phyloP scores from a whole-genome alignment of 2,113 vertebrate species.

The Mola mola region DNA sequence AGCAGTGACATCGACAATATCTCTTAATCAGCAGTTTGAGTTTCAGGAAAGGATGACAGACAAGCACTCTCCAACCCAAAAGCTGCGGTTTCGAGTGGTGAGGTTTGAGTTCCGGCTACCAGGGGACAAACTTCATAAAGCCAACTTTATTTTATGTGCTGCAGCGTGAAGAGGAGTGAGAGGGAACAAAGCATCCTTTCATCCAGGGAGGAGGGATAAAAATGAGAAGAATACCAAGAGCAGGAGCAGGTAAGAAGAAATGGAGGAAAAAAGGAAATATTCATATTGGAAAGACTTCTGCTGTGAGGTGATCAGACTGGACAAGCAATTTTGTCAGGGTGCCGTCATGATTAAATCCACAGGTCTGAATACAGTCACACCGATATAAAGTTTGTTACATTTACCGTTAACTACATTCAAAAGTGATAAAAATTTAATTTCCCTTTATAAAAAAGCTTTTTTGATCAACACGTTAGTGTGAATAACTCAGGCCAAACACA shows the following conservation, averaged over 20 bases:
- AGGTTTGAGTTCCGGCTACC: conserved; percentile 9
- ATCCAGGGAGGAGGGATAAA: conserved; percentile 11
- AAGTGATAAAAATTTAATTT: too few species aligned
- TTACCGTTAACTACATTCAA: too few species aligned
- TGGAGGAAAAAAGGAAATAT: conserved; percentile 4
- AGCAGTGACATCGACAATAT: too few species aligned
- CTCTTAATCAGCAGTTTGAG: conserved; percentile 12
- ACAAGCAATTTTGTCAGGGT: conserved; percentile 1
- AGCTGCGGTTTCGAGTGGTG: neutral
- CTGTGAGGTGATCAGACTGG: conserved; percentile 8
- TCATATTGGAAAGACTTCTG: conserved; percentile 6
- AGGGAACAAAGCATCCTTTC: conserved; percentile 44
- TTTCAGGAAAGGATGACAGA: conserved; percentile 26
- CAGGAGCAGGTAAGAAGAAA: neutral
- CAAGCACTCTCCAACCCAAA: conserved; percentile 1
- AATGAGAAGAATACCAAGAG: conserved; percentile 44
- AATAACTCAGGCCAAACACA: too few species aligned
- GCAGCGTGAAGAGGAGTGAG: conserved; percentile 9
- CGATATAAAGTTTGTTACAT: too few species aligned
- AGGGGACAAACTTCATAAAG: conserved; percentile 4
- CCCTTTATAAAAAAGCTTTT: too few species aligned
- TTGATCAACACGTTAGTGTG: too few species aligned
- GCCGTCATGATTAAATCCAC: neutral
- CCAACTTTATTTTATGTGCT: conserved; percentile 7
- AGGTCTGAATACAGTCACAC: neutral